Evolutionary conservation across 2,888 invertebrate species (phyloP).

Genomic region (Drosophila macrospina): DNA sequence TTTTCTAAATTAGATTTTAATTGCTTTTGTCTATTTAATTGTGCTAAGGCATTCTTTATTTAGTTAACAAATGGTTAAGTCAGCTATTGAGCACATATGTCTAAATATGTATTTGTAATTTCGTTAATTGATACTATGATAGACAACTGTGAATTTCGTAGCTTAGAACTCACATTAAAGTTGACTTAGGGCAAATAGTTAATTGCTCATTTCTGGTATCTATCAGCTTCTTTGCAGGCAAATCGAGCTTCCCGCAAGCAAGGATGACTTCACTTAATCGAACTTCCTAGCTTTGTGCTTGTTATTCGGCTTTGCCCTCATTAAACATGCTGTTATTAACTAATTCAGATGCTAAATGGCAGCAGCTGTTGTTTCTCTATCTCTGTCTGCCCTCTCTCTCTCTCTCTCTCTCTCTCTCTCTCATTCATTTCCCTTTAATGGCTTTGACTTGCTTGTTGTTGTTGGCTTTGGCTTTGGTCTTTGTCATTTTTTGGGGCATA

Average conservation of each 20-base stretch:
- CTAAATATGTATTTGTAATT: too few relatives aligned
- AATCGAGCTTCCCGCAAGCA: background rate
- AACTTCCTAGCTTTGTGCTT: slow-evolving; percentile 2
- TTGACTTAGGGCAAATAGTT: background rate
- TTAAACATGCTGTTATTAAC: slow-evolving; percentile 15
- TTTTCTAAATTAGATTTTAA: too few relatives aligned
- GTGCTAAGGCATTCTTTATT: too few relatives aligned
- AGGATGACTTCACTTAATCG: slow-evolving; percentile 2
- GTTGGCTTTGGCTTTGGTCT: slow-evolving; percentile 32
- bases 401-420: background rate
- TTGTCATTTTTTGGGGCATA: slow-evolving; percentile 13
- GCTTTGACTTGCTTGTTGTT: slow-evolving; percentile 33
- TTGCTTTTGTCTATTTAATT: too few relatives aligned
- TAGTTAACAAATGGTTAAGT: too few relatives aligned
- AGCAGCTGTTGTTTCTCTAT: slow-evolving; percentile 24
- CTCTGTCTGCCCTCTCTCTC: background rate
- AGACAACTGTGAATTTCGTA: too few relatives aligned
- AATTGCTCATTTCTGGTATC: background rate
- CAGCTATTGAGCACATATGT: too few relatives aligned
- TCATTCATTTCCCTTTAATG: slow-evolving; percentile 6
- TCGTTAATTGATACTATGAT: too few relatives aligned
- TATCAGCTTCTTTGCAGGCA: background rate
- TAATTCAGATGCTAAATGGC: slow-evolving; percentile 30
- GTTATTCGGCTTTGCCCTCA: background rate
- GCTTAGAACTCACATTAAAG: background rate